These are phyloP conservation scores for Sitta carolinensis DNA, from an alignment of 2,797 vertebrate species.

Conservation along the genomic window DNA sequence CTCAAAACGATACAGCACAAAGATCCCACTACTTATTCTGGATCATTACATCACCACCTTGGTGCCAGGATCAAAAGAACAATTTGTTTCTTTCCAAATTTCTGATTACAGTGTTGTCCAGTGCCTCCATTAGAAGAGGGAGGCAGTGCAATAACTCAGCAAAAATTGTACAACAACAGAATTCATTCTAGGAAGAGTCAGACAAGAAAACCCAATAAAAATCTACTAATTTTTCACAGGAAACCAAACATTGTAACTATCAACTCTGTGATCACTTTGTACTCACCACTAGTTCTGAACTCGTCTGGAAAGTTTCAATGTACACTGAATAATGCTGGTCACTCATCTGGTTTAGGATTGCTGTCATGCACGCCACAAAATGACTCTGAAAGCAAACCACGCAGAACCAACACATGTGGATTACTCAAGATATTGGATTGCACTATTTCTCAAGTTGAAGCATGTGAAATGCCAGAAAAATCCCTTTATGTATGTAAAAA, in stretches of 20 bases:
- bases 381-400: slow-evolving; percentile 82
- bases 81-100: background rate
- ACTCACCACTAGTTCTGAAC: slow-evolving; percentile 90
- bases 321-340: slow-evolving; percentile 90
- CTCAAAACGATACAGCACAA: background rate
- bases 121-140: background rate
- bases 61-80: background rate
- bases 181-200: background rate
- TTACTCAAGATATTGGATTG: background rate
- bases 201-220: background rate
- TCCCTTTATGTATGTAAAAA: background rate
- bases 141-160: background rate
- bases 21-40: background rate
- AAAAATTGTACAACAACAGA: background rate
- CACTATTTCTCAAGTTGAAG: background rate
- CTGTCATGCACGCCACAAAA: slow-evolving; percentile 97
- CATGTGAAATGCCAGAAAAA: background rate
- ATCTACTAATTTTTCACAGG: background rate
- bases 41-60: background rate
- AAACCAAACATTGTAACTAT: background rate
- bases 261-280: background rate
- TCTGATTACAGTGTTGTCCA: background rate
- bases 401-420: background rate
- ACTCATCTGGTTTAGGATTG: slow-evolving; percentile 93
- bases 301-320: slow-evolving; percentile 90